These are phyloP conservation scores for Muschampia plurimacula DNA, from an alignment of 2,888 invertebrate genomes.

Conservation along the genomic window DNA sequence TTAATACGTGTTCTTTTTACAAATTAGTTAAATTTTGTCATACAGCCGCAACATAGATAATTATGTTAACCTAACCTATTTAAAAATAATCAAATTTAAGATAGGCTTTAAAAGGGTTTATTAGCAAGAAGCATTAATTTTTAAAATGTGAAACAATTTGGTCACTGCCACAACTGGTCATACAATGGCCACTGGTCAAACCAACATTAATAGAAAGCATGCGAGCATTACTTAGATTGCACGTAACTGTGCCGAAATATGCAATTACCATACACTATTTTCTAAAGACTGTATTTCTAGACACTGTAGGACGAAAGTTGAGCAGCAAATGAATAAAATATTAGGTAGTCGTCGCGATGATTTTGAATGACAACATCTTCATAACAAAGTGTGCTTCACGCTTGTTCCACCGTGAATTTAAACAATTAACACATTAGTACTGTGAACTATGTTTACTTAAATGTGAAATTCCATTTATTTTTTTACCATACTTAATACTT, in stretches of 20 bases:
- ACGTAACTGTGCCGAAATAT: slow-evolving; percentile 45
- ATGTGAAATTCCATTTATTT: slow-evolving; percentile 61
- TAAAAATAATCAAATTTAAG: too few species aligned
- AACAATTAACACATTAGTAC: slow-evolving; percentile 68
- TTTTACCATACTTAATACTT: slow-evolving; percentile 55
- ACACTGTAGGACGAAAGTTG: slow-evolving; percentile 33
- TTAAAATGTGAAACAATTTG: slow-evolving; percentile 38
- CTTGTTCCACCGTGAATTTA: slow-evolving; percentile 60
- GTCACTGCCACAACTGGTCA: slow-evolving; percentile 8
- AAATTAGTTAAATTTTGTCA: neutral
- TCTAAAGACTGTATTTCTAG: slow-evolving; percentile 23
- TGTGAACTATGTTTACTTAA: slow-evolving; percentile 65
- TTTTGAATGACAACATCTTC: slow-evolving; percentile 64
- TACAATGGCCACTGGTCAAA: slow-evolving; percentile 34
- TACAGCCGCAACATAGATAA: too few species aligned
- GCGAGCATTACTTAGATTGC: slow-evolving; percentile 50
- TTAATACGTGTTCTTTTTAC: slow-evolving; percentile 29
- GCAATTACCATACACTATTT: slow-evolving; percentile 41
- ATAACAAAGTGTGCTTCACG: slow-evolving; percentile 61
- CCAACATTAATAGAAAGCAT: slow-evolving; percentile 54
- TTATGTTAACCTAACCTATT: too few species aligned
- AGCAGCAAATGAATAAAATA: slow-evolving; percentile 7
- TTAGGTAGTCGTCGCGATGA: slow-evolving; percentile 37
- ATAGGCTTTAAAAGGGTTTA: too few species aligned
- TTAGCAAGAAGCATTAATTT: neutral